Evolutionary conservation across 2,113 vertebrate species (phyloP).

Genomic region (Clarias gariepinus): DNA sequence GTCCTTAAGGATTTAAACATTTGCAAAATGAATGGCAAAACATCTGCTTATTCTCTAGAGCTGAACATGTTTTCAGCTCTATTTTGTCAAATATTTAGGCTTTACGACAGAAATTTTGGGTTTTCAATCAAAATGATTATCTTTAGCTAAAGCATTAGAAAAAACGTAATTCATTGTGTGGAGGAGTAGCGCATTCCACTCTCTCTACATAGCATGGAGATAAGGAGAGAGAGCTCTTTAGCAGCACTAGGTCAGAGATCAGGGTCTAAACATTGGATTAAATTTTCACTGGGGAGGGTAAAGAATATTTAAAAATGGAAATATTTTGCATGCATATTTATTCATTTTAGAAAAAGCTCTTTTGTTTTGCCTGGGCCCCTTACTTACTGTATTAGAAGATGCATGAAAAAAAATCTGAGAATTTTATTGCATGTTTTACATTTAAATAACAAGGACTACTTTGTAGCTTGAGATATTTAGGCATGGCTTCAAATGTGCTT

Average conservation of each 20-base stretch:
- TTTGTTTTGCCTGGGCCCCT: not conserved
- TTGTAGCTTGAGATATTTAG: not conserved
- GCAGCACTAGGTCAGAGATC: constrained; percentile 57
- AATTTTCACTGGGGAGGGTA: constrained; percentile 28
- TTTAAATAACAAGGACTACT: not conserved
- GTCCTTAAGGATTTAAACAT: constrained; percentile 3
- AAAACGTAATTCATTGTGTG: constrained; percentile 24
- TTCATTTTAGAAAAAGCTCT: not conserved
- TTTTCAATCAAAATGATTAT: not conserved
- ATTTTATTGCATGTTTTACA: not conserved
- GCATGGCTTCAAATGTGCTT: not conserved
- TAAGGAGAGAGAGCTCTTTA: constrained; percentile 55
- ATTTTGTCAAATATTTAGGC: constrained; percentile 14
- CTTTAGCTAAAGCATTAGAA: not conserved
- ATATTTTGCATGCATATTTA: not conserved
- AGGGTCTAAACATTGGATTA: constrained; percentile 55
- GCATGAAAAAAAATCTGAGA: not conserved
- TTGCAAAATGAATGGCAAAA: not conserved
- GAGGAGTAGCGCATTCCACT: constrained; percentile 50
- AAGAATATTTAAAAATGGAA: not conserved
- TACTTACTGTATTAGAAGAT: not conserved
- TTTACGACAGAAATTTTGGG: constrained; percentile 10
- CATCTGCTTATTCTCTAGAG: not conserved
- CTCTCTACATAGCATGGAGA: constrained; percentile 60
- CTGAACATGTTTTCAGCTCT: not conserved